Evolutionary conservation across 2,113 vertebrate species (phyloP), one percentile per base, ranked within the genome.

Genomic region (Regulus satrapa): DNA sequence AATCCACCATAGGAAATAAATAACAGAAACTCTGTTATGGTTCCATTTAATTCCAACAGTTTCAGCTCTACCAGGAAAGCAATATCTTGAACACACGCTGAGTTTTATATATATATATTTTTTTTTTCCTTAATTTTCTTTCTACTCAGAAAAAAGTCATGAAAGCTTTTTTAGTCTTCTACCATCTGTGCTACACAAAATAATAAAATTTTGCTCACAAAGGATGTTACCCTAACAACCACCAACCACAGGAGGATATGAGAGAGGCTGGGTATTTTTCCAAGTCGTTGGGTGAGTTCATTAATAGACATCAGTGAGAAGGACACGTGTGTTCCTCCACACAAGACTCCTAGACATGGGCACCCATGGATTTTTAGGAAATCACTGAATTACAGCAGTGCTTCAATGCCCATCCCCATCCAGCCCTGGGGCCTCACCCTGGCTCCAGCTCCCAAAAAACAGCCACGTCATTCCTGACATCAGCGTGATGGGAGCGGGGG

Each of bases 221-320:
- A 88, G 67, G 69, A 55, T 4, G 72, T 92, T 88, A 69, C 85
- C 91, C 92, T 95, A 92, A 93, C 91, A 80, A 88, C 85, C 95
- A 77, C 6, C 75, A 38, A 62, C 25, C 40, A 48, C 59, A 89
- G 92, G 2, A 63, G 82, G 62, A 52, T 34, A 34, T 17, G 29
- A 36, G 3, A 23, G 4, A 69, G 55, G 13, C 88, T 69, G 74
- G 81, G 2, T 73, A 5, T 43, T 72, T 74, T 54, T 45, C 52
- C 68, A 55, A 73, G 40, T 18, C 0, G 0, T 10, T 26, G 38
- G 25, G 62, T 43, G 88, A 89, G 46, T n/a, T 62, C 69, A 25
- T 76, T 19, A 11, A 13, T 2, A 62, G 84, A 19, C 6, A 94
- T 14, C 48, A 74, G 74, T 5, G 40, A 64, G 62, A 26, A 89